Evolutionary conservation across 2,797 vertebrate species (phyloP).

Genomic region (Cirrhinus mrigala): DNA sequence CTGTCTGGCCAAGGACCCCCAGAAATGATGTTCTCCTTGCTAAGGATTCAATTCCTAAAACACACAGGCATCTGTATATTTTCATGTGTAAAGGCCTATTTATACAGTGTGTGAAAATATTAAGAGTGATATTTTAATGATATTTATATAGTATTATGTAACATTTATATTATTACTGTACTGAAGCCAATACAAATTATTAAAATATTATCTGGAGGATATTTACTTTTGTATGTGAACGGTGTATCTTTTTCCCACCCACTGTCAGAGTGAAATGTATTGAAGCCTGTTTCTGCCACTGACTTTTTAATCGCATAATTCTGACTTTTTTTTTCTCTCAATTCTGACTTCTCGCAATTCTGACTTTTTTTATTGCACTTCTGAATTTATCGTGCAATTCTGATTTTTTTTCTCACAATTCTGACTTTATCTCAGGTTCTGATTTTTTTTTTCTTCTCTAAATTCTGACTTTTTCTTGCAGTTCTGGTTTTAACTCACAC

Average conservation of each 20-base stretch:
- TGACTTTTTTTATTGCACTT: too few relatives aligned
- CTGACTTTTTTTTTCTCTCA: too few relatives aligned
- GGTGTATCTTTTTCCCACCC: neutral
- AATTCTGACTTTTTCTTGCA: too few relatives aligned
- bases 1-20: neutral
- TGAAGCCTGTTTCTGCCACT: too few relatives aligned
- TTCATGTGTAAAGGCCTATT: neutral
- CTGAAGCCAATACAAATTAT: slow-evolving; percentile 4
- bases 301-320: too few relatives aligned
- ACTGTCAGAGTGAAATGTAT: neutral
- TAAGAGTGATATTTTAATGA: neutral
- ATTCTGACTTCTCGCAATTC: too few relatives aligned
- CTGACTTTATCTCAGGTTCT: too few relatives aligned
- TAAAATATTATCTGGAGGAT: neutral
- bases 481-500: too few relatives aligned
- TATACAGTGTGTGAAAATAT: slow-evolving; percentile 5
- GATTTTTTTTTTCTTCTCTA: too few relatives aligned
- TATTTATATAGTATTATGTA: neutral
- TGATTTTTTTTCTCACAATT: too few relatives aligned
- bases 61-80: neutral
- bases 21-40: neutral
- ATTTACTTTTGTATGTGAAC: neutral
- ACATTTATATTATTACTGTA: slow-evolving; percentile 6
- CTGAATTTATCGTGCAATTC: too few relatives aligned
- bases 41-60: neutral